Evolutionary conservation across 2,888 invertebrate genomes (phyloP), one percentile per base, ranked within the genome.

Genomic region (Amphipoea oculea): DNA sequence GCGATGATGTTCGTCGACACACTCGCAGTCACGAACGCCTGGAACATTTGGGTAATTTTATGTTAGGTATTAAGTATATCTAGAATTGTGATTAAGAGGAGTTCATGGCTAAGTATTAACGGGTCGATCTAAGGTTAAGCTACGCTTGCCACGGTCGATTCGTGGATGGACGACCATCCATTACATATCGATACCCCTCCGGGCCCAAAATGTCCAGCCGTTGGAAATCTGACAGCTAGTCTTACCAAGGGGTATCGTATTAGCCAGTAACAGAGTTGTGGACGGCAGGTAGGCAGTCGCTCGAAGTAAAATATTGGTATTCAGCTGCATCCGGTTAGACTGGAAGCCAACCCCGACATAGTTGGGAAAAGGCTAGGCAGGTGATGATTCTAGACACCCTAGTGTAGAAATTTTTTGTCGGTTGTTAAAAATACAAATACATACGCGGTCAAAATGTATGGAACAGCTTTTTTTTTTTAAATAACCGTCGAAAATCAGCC

Each of bases 21-120:
- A 2, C 94, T 93, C 4, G 94, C 94, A 3, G 96, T 96, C 84
- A 96, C 91, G 89, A 96, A 96, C 67, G 94, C 94, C 96, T 96
- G 94, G 72, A 94, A 66, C 20, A 23, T 40, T n/a, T 7, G 0
- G 2, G 4, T 7, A 4, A 54, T 23, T 23, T 12, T 9, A 63
- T 60, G 29, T 51, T 7, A 20, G 20, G 1, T 29, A 51, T 12
- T 48, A 29, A 0, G 1, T 29, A 9, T 63, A 29, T n/a, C n/a
- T 12, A 36, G 0, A 65, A 63, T 36, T 63, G 36, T 36, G 29
- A 29, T 62, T 62, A 14, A 29, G 29, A 62, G 29, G 29, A 7
- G 14, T 2, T n/a, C 29, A 2, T 14, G 2, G 14, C 14, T 29
- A 14, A 1, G 6, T 29, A 29, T 6, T 62, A 62, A 12, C n/a